phyloP scores from a whole-genome alignment of 35 echinoderm and acorn worm genomes.

The Stichopus chloronotus region DNA sequence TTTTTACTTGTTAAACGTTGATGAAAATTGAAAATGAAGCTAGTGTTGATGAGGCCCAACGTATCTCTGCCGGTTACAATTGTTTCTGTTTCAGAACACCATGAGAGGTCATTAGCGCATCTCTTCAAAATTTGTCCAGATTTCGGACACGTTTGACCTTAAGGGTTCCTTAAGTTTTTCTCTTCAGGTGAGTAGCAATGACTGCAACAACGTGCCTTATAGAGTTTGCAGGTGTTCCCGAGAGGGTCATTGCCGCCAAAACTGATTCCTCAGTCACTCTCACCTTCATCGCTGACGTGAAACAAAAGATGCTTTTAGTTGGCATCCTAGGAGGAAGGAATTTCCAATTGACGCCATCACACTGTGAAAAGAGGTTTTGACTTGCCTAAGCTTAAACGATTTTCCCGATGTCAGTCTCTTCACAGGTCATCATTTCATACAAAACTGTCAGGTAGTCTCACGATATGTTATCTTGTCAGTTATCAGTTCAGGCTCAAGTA shows the following conservation, averaged over 20 bases:
- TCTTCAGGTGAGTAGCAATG: constrained; percentile 14
- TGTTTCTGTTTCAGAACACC: constrained; percentile 58
- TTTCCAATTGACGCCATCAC: constrained; percentile 52
- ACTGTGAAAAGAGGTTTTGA: constrained; percentile 49
- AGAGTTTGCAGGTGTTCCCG: not conserved
- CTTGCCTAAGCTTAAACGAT: not conserved
- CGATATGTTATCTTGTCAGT: too few relatives aligned
- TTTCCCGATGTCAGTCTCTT: not conserved
- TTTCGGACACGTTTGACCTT: constrained; percentile 49
- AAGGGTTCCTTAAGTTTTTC: not conserved
- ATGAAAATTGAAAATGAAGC: not conserved
- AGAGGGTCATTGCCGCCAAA: constrained; percentile 14
- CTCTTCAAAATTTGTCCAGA: constrained; percentile 59
- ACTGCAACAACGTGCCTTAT: not conserved
- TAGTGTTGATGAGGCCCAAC: constrained; percentile 13
- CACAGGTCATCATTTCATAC: not conserved
- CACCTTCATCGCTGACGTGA: constrained; percentile 25
- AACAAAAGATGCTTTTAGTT: constrained; percentile 59
- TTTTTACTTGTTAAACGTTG: not conserved
- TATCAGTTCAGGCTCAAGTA: too few relatives aligned
- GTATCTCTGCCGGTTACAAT: constrained; percentile 39
- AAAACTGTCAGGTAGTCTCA: too few relatives aligned
- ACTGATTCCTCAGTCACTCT: not conserved
- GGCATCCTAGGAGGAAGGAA: constrained; percentile 40
- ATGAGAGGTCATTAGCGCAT: constrained; percentile 38